Base-by-base conservation (phyloP, 1,140 invertebrate genomes). In the Drosophila lacertosa region DNA sequence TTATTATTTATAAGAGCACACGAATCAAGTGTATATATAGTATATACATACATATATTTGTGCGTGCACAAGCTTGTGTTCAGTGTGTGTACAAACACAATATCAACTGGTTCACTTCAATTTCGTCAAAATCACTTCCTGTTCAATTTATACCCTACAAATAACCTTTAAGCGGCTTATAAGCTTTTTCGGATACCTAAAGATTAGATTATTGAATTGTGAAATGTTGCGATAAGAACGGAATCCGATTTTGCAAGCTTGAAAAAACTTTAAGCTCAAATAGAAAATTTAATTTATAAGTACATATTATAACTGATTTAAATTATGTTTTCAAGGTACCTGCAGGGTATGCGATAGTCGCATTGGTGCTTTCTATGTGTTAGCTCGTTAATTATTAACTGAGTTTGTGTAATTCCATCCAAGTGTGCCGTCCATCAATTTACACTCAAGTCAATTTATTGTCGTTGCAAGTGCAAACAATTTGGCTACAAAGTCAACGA, bases 1-100 rank as follows among this genome's bases (percentile, higher is more conserved):
- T 86, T 86, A 82, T 82, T 86, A 80, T 81, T 80, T 81, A 76
- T 80, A 88, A 77, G 60, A 44, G 54, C 57, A 65, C 65, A 63
- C 54, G 48, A 72, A 37, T 24, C 51, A 22, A 24, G 26, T 29
- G 26, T 7, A 29, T 29, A 9, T 29, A 26, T 18, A n/a, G 5
- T 53, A 26, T 16, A 40, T n/a, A 9, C 10, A 32, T 18, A 9
- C 22, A 24, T 9, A 37, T 35, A 11, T 60, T 1, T 35, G 37
- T 51, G 40, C n/a, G 15, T 35, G 33, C 11, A 9, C 7, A n/a
- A n/a, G n/a, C n/a, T n/a, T n/a, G 9, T 16, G 20, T 32, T 20
- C n/a, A n/a, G n/a, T n/a, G n/a, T 13, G 18, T 45, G 16, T 51
- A 33, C 51, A 22, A 33, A 20, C 16, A 10, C 2, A 11, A 13